Evolutionary conservation across 2,797 vertebrate species (phyloP).

Genomic region (Chiloscyllium punctatum): DNA sequence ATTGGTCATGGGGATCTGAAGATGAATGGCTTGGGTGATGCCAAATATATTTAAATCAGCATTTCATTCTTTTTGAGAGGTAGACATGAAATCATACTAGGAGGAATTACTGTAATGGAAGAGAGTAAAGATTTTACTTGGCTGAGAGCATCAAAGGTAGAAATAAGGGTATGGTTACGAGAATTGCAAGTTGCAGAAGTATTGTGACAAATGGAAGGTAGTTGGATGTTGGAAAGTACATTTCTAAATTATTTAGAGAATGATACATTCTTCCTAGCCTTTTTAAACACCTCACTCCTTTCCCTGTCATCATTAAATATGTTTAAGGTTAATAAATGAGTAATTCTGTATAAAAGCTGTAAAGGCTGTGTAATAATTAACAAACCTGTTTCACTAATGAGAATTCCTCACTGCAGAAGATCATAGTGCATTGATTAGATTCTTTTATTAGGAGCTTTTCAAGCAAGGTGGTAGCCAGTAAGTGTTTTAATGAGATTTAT

Average conservation of each 20-base stretch:
- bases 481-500: slow-evolving; percentile 11
- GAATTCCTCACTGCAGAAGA: neutral
- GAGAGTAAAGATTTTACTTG: neutral
- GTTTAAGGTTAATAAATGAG: slow-evolving; percentile 15
- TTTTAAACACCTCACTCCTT: neutral
- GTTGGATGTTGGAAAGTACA: neutral
- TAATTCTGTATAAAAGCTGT: neutral
- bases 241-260: neutral
- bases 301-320: neutral
- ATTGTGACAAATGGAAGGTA: neutral
- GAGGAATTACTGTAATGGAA: neutral
- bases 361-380: neutral
- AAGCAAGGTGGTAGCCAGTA: neutral
- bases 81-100: neutral
- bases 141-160: neutral
- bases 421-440: slow-evolving; percentile 28
- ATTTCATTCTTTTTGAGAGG: neutral
- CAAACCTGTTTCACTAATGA: neutral
- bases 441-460: neutral
- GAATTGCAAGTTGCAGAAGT: neutral
- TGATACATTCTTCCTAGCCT: neutral
- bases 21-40: neutral
- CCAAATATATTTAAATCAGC: neutral
- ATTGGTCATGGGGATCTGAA: neutral
- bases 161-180: neutral